Evolutionary conservation across 2,888 invertebrate species (phyloP).

Genomic region (Lycaena phlaeas): DNA sequence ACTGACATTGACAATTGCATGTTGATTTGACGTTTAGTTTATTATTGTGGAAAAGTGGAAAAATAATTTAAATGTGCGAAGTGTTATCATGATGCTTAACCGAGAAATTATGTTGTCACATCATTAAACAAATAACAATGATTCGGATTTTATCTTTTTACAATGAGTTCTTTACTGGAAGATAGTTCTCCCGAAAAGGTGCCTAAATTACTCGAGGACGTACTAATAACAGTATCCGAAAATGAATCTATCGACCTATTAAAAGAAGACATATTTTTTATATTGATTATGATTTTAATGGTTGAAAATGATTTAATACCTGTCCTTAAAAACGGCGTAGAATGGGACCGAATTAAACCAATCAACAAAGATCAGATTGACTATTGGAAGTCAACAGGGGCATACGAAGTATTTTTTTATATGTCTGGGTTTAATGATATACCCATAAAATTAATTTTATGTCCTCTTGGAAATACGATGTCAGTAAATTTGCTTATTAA

Average conservation of each 20-base stretch:
- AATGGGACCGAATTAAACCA: conserved; percentile 22
- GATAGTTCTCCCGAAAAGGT: conserved; percentile 46
- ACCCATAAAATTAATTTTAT: conserved; percentile 43
- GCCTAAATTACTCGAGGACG: conserved; percentile 34
- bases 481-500: conserved; percentile 45
- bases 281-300: conserved; percentile 45
- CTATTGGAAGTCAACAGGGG: conserved; percentile 37
- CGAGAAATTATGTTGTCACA: no score
- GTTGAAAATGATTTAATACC: conserved; percentile 51
- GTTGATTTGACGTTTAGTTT: no score
- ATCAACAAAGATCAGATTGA: conserved; percentile 30
- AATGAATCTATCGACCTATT: conserved; percentile 32
- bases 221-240: conserved; percentile 31
- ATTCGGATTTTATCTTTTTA: not conserved
- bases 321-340: conserved; percentile 25
- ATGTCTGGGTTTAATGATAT: conserved; percentile 37
- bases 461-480: conserved; percentile 42
- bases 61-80: no score
- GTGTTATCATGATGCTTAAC: no score
- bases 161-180: conserved; percentile 30
- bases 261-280: conserved; percentile 50
- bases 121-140: no score
- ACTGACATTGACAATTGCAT: no score
- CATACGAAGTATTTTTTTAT: conserved; percentile 38
- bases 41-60: no score